Percentiles rank a stretch among this genome's conserved stretches.
Evolutionary conservation across 2,888 invertebrate genomes (phyloP).

Genomic region (Deroplatys truncata): DNA sequence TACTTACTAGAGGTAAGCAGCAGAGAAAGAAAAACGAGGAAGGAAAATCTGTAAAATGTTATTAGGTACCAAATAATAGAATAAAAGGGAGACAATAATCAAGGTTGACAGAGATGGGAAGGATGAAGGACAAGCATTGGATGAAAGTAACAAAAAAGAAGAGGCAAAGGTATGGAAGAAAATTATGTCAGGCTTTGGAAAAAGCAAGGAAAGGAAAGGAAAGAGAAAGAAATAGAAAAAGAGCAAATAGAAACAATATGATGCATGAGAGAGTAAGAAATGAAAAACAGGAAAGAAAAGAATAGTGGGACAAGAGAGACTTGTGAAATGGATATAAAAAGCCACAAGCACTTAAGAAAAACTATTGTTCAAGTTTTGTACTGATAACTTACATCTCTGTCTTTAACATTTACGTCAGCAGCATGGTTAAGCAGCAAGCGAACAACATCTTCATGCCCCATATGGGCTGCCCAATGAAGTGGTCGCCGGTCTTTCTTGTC

Average conservation of each 20-base stretch:
- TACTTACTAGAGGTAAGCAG: no score
- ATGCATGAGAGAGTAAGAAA: background rate
- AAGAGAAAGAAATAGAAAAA: no score
- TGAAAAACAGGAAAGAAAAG: background rate
- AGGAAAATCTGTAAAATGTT: no score
- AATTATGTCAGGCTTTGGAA: no score
- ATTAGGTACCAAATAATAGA: no score
- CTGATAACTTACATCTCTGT: conserved; percentile 40
- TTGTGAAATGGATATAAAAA: background rate
- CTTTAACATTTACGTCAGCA: conserved; percentile 50
- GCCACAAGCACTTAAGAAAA: background rate
- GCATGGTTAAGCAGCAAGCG: conserved; percentile 45
- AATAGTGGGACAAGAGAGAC: background rate
- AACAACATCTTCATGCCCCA: conserved; percentile 51
- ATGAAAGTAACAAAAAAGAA: no score
- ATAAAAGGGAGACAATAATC: no score
- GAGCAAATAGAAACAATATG: background rate
- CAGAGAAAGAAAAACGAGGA: no score
- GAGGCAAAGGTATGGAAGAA: no score
- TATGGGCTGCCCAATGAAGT: conserved; percentile 59
- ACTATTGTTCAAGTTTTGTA: background rate
- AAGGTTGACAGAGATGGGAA: no score
- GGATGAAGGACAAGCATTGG: no score
- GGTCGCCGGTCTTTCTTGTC: conserved; percentile 60
- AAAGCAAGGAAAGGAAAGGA: no score